Base-by-base conservation (phyloP, 2,888 invertebrate species). In the Drosophila nr. perissopoda region DNA sequence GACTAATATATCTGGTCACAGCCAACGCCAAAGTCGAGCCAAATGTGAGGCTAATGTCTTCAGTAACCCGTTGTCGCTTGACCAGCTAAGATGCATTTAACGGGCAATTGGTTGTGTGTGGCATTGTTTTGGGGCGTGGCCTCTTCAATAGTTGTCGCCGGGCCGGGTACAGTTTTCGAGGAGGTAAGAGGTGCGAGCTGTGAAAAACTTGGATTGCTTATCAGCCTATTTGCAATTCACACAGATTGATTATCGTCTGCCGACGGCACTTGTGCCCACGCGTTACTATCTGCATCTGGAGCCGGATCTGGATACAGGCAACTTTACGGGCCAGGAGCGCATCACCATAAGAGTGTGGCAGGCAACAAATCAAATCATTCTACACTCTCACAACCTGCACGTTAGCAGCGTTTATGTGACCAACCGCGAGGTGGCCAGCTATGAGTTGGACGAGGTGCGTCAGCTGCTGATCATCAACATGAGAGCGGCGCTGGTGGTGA, bases 271-370 rank as follows among this genome's bases (percentile, higher is more conserved):
- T 0, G 90, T 92, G 58, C 97, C 97, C 0, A 81, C 91, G 18
- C 94, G 95, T 70, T 97, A 97, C 90, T 94, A 95, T 65, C 92
- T 97, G 4, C 93, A 93, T 56, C 92, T 97, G 58, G 93, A 94
- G 82, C 97, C 97, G 0, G 93, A 96, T 81, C 92, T 96, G 72
- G 91, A 94, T 66, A 89, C 94, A 87, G 94, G 94, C 69, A 90
- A 81, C 16, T 95, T 95, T 79, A 84, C 75, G 21, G 97, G 96
- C n/a, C 93, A 92, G 46, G 95, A 95, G 0, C 83, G 74, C 1
- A 95, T 95, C 42, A 82, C 79, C 0, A 71, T 95, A 0, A 72
- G 92, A 13, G 92, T 95, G 10, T 49, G 83, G 3, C 77, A 93
- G 76, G 78, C 92, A 2, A 94, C 94, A 0, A 87, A 92, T 21